Evolutionary conservation across 2,797 vertebrate genomes (phyloP), one percentile per base, ranked within the genome.

Genomic region (Syngnathus rostellatus): DNA sequence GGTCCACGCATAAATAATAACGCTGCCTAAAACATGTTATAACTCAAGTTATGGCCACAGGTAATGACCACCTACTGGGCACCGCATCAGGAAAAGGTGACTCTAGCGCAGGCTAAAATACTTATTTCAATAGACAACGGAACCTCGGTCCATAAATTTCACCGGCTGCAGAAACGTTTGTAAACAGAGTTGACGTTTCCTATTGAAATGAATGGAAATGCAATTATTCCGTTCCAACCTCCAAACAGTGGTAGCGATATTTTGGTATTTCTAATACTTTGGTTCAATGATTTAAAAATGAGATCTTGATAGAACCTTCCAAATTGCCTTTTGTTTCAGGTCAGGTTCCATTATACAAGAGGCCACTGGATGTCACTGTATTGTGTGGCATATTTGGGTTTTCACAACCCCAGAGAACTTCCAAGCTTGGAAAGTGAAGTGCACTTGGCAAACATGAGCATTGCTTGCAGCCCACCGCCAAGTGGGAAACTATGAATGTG

Each of bases 291-390:
- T 16, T 55, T 1, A 9, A 5, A 23, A 54, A 54, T 53, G n/a
- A 51, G 2, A 50, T 43, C 5, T 43, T 61, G 12, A 11, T 8
- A 2, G 40, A 31, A 41, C 9, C 12, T n/a, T 43, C 3, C 7
- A 21, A 21, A 23, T 43, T 14, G 41, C 40, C 31, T 31, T 31
- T 39, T 12, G 8, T 31, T 43, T 62, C 53, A 95, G 89, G 89
- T 93, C 76, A 92, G 94, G 90, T 1, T 96, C 93, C 86, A 41
- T 61, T 37, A 37, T 58, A 16, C 38, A 37, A 61, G 25, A 21
- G 5, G 59, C 58, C 58, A n/a, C 2, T n/a, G 23, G 23, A 19
- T n/a, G n/a, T 62, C 10, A 62, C 40, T 23, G n/a, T 14, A 25
- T 62, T 7, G 40, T 7, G 40, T 45, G 60, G 45, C 60, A 62